Evolutionary conservation across 1,140 invertebrate species (phyloP).

Genomic region (Pseudomyrmex dendroicus): DNA sequence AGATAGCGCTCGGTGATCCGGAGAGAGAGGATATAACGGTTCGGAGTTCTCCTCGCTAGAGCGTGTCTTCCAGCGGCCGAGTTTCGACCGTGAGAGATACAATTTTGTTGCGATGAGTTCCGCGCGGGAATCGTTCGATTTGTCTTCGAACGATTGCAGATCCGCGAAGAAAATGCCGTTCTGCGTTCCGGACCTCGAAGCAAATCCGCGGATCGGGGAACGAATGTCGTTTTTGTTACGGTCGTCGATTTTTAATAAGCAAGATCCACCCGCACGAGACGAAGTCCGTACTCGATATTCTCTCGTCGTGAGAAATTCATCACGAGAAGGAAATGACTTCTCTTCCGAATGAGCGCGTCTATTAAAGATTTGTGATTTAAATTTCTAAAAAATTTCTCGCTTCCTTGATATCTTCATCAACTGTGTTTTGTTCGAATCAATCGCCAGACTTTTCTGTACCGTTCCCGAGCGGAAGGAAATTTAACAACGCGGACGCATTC

Average conservation of each 20-base stretch:
- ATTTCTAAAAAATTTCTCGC: neutral
- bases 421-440: neutral
- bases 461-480: neutral
- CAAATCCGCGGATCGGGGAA: conserved; percentile 37
- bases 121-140: conserved; percentile 39
- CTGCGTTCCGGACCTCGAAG: neutral
- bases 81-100: conserved; percentile 58
- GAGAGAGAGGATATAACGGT: conserved; percentile 57
- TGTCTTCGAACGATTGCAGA: conserved; percentile 31
- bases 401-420: neutral
- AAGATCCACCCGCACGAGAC: conserved; percentile 7
- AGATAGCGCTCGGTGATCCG: conserved; percentile 51
- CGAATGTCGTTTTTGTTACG: conserved; percentile 51
- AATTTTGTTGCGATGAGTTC: neutral
- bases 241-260: conserved; percentile 13
- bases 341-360: neutral
- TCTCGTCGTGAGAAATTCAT: conserved; percentile 1
- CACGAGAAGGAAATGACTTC: neutral
- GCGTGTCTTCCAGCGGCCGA: conserved; percentile 34
- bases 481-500: neutral
- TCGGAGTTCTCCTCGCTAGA: conserved; percentile 2
- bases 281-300: neutral
- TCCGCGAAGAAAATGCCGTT: conserved; percentile 17
- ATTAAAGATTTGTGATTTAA: neutral
- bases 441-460: too few relatives aligned